phyloP scores from a whole-genome alignment of 2,888 invertebrate genomes.

The Auanema freiburgensis region DNA sequence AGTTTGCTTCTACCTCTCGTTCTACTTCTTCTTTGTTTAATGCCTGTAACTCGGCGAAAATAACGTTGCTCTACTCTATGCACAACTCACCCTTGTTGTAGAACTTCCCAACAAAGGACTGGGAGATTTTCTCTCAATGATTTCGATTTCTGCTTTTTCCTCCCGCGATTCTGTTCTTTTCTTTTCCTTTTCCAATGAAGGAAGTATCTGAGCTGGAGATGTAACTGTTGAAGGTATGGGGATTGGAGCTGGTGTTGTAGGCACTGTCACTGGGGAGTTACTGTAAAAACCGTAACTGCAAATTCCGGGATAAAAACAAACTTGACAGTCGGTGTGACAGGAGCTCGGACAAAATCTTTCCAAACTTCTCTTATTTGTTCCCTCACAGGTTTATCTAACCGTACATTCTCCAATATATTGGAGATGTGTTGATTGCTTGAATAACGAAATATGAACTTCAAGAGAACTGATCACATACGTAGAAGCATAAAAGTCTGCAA shows the following conservation, averaged over 20 bases:
- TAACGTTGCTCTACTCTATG: not conserved
- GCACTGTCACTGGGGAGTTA: not conserved
- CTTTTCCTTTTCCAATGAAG: not conserved
- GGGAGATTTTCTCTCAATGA: not conserved
- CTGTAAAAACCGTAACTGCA: not conserved
- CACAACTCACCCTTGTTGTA: not conserved
- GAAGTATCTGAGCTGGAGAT: too few species aligned
- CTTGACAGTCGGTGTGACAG: not conserved
- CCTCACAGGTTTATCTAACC: conserved; percentile 35
- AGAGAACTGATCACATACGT: conserved; percentile 5
- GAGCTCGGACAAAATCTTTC: conserved; percentile 36
- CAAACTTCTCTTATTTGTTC: conserved; percentile 34
- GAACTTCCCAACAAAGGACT: not conserved
- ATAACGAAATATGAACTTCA: not conserved
- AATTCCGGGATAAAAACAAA: not conserved
- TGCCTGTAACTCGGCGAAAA: conserved; percentile 8
- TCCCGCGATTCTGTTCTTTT: conserved; percentile 2
- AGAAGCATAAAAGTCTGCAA: conserved; percentile 9
- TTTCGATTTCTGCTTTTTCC: conserved; percentile 3
- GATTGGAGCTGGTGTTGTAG: not conserved
- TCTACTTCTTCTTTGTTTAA: conserved; percentile 16
- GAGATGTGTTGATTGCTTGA: conserved; percentile 4
- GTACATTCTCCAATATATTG: conserved; percentile 34
- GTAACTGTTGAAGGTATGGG: too few species aligned
- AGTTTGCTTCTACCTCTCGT: conserved; percentile 14